A percentile compares a stretch with the other conserved stretches of the same genome.
Evolutionary conservation across 2,888 invertebrate genomes (phyloP).

Genomic region (Drymonia ruficornis): DNA sequence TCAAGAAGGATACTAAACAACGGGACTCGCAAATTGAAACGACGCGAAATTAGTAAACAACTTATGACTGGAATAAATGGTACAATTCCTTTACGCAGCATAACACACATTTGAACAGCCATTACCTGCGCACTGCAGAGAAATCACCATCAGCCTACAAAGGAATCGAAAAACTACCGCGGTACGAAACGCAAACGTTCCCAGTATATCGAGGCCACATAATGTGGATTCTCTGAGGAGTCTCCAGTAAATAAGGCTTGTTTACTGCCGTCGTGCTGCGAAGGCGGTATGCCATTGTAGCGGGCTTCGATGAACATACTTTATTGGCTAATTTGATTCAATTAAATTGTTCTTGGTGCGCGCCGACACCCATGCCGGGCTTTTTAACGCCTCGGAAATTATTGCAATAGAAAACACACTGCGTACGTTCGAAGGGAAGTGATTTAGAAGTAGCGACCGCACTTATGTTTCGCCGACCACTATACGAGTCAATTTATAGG

Average conservation of each 20-base stretch:
- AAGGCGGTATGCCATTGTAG: constrained; percentile 80
- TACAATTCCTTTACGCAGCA: not conserved
- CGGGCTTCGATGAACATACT: constrained; percentile 68
- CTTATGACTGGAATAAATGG: not conserved
- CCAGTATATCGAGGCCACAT: constrained; percentile 64
- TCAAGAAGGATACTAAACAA: constrained; percentile 21
- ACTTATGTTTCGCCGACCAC: constrained; percentile 41
- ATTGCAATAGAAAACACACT: constrained; percentile 74
- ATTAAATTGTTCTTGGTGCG: constrained; percentile 78
- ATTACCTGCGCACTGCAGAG: constrained; percentile 27
- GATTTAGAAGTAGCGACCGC: constrained; percentile 53
- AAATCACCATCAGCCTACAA: constrained; percentile 48
- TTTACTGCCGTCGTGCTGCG: constrained; percentile 64
- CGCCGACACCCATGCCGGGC: constrained; percentile 50
- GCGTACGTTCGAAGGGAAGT: constrained; percentile 45
- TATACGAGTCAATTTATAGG: constrained; percentile 47
- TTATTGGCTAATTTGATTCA: constrained; percentile 84
- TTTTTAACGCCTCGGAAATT: constrained; percentile 75
- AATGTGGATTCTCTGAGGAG: constrained; percentile 72
- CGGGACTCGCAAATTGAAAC: constrained; percentile 29
- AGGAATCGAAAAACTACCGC: constrained; percentile 54
- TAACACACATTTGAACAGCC: constrained; percentile 15
- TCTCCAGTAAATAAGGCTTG: constrained; percentile 71
- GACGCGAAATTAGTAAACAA: not conserved
- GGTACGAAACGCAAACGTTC: constrained; percentile 56